Evolutionary conservation across 2,797 vertebrate species (phyloP), one percentile per base, ranked within the genome.

Genomic region (Tragopan temminckii): DNA sequence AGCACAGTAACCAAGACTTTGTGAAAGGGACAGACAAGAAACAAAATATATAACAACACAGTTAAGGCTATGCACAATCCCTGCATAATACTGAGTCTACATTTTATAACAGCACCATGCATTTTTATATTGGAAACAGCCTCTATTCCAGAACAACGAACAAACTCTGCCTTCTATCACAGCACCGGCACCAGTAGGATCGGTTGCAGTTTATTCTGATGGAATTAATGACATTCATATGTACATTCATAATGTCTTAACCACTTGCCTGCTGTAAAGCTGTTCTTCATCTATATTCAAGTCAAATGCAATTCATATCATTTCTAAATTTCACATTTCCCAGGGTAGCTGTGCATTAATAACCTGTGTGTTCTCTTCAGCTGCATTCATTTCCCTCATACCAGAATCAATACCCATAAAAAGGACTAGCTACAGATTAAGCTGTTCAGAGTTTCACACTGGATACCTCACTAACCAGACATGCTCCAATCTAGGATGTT

Each of bases 321-420:
- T 74, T 88, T 75, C 78, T 71, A 96, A 68, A 85, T 82, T 20
- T 40, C 71, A 61, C 42, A 52, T 68, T 80, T 94, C 71, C 24
- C 24, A 31, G 19, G 35, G 35, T 72, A 92, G 43, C 4, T 58
- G 59, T 25, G 10, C 33, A 67, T 79, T 94, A 94, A 94, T 76
- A 95, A 92, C n/a, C 27, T 79, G 46, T 70, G 45, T 35, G 40
- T 78, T 88, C 80, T 94, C 87, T 94, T 92, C 61, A 52, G 66
- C 64, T 58, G 62, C 59, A 80, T 84, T 92, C 35, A 67, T 94
- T 88, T 80, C 90, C 88, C 88, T 95, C 76, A 46, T 92, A 96
- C n/a, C 63, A 82, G 46, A 88, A 95, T 89, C 71, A 76, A 69
- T 74, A 79, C 76, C 67, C 75, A 88, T n/a, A 42, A 42, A 85